Evolutionary conservation across 2,113 vertebrate species (phyloP), one percentile per base, ranked within the genome.

Genomic region (Pagrus major): DNA sequence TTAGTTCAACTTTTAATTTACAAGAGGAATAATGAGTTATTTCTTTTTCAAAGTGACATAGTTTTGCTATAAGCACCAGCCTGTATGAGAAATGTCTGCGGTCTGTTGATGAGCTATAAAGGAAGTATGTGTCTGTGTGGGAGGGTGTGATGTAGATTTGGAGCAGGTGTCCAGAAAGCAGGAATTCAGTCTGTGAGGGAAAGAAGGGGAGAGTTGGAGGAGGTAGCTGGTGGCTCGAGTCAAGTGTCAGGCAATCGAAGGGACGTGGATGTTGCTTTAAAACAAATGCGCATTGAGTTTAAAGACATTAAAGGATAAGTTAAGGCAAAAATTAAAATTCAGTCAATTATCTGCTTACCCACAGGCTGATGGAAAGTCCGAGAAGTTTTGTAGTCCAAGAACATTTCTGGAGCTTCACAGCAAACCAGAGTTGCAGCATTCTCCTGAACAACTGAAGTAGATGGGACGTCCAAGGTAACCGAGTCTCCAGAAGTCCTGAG

Each of bases 191-290:
- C 27, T 65, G 64, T 2, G 3, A 33, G 25, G 35, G 52, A 71
- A 41, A 56, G 70, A 71, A 56, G 76, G 39, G 64, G 1, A 10
- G 58, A 47, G 66, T 58, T 23, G 7, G 59, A 75, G 66, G 39
- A 80, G 31, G 72, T 63, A 31, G 80, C 41, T 46, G 60, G 47
- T 55, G 80, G 78, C 18, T 64, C 56, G 41, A 67, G 72, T 63
- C 25, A 80, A 39, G 82, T 86, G 51, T 81, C 63, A 2, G 23
- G 20, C 27, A 23, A 55, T 14, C 69, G 31, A 82, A 71, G 42
- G 63, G 80, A 68, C 0, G 1, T n/a, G 55, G 23, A 76, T 42
- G 71, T 66, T 33, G 37, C 16, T 60, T 44, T 37, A 15, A 60
- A 60, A 18, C 18, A 49, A 52, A 33, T 44, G 16, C 59, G 60